Base-by-base conservation (phyloP, 2,113 vertebrate species). In the Leptocoma aspasia region DNA sequence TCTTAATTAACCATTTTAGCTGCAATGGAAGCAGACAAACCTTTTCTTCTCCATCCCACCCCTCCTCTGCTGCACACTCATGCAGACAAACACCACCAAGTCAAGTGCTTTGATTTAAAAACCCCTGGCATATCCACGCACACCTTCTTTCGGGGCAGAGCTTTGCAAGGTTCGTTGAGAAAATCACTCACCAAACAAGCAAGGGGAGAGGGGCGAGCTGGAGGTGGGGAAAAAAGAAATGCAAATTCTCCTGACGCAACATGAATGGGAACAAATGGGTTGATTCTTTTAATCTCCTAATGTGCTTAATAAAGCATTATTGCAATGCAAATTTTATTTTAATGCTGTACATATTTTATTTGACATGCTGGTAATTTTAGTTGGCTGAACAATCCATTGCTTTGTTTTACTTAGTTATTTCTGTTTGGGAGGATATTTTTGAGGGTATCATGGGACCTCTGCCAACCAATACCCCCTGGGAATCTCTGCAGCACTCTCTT, bases 1-100 rank as follows among this genome's bases (percentile, higher is more conserved):
- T 98, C 97, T 97, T 98, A 97, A 98, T 97, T 97, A 97, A 95
- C 96, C 93, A 96, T 97, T 97, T 87, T 73, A 94, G 94, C 91
- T 6, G 44, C 68, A 96, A 90, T 81, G 82, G 84, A 94, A 92
- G 85, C 89, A 96, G 96, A 97, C 94, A 82, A 96, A 95, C 26
- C 92, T 97, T 97, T 97, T 97, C 97, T 97, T 98, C 97, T 63
- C 83, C 10, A 17, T 63, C 15, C 84, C 69, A 76, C 82, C 70
- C 94, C 82, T 95, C 88, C 82, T 63, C 89, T 73, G 89, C 76
- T 20, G 71, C 89, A 73, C 78, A 23, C 83, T 93, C 90, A 37
- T 9, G 80, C 94, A 89, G 95, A 96, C 93, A 96, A 96, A 93
- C 94, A 86, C 52, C 82, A 64, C 88, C 92, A 50, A 96, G 96